A percentile compares a stretch with the other conserved stretches of the same genome.
Evolutionary conservation across 2,888 invertebrate genomes (phyloP).

Genomic region (Tubulanus polymorphus): DNA sequence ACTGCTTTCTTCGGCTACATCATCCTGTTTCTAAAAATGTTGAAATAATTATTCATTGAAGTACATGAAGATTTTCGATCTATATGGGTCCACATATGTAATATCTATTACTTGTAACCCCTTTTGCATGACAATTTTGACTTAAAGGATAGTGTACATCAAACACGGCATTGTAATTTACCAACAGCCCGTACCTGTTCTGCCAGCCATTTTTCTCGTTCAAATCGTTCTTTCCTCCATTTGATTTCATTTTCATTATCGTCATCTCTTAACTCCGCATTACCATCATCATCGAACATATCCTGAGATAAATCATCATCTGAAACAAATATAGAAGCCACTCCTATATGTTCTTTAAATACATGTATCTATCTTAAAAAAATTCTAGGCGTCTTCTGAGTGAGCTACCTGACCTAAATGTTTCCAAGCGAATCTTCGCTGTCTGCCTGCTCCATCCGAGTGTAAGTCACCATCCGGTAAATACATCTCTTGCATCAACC

Average conservation of each 20-base stretch:
- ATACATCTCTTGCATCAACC: slow-evolving; percentile 77
- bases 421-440: slow-evolving; percentile 81
- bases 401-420: slow-evolving; percentile 59
- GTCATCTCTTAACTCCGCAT: slow-evolving; percentile 56
- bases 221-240: slow-evolving; percentile 75
- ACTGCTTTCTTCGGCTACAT: neutral
- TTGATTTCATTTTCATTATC: slow-evolving; percentile 70
- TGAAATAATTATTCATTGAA: too few species aligned
- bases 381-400: neutral
- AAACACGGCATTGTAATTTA: too few species aligned
- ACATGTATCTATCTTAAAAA: neutral
- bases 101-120: neutral
- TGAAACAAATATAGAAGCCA: slow-evolving; percentile 7
- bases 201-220: slow-evolving; percentile 74
- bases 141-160: too few species aligned
- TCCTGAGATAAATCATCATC: slow-evolving; percentile 51
- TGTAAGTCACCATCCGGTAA: slow-evolving; percentile 86
- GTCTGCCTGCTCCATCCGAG: slow-evolving; percentile 69
- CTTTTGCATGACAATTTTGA: neutral
- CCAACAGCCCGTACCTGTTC: too few species aligned
- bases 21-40: too few species aligned
- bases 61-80: too few species aligned
- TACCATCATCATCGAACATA: slow-evolving; percentile 56
- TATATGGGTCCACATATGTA: too few species aligned
- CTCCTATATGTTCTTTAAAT: neutral